These are phyloP conservation scores for Mactromeris polynyma DNA, from an alignment of 2,888 invertebrate species.

Conservation along the genomic window DNA sequence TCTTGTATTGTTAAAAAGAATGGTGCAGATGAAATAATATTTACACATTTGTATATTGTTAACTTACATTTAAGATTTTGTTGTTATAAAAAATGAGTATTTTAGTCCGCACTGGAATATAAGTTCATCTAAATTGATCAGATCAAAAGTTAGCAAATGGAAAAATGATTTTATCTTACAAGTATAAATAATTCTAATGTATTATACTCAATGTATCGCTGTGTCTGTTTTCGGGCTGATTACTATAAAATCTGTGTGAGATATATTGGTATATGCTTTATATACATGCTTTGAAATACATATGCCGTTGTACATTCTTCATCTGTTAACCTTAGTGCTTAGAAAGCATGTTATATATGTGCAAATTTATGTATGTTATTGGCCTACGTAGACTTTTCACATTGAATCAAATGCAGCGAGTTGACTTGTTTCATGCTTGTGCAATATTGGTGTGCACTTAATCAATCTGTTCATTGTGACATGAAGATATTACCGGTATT, in stretches of 20 bases:
- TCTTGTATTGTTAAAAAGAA: too few relatives aligned
- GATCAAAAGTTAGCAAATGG: too few relatives aligned
- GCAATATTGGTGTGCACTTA: constrained; percentile 10
- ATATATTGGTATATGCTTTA: background rate
- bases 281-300: background rate
- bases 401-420: constrained; percentile 8
- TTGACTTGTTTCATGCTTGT: constrained; percentile 16
- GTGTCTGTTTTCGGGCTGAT: too few relatives aligned
- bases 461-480: background rate
- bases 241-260: background rate
- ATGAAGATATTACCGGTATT: background rate
- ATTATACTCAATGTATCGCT: too few relatives aligned
- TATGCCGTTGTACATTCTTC: background rate
- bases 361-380: constrained; percentile 4
- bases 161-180: too few relatives aligned
- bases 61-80: too few relatives aligned
- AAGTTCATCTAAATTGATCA: too few relatives aligned
- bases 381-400: background rate
- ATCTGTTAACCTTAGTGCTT: background rate
- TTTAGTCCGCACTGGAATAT: too few relatives aligned
- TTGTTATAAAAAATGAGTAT: too few relatives aligned
- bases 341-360: background rate
- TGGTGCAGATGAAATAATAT: too few relatives aligned
- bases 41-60: too few relatives aligned
- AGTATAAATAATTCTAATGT: too few relatives aligned